Evolutionary conservation across 1,140 invertebrate species (phyloP), one percentile per base, ranked within the genome.

Genomic region (Heliconius hermathena): DNA sequence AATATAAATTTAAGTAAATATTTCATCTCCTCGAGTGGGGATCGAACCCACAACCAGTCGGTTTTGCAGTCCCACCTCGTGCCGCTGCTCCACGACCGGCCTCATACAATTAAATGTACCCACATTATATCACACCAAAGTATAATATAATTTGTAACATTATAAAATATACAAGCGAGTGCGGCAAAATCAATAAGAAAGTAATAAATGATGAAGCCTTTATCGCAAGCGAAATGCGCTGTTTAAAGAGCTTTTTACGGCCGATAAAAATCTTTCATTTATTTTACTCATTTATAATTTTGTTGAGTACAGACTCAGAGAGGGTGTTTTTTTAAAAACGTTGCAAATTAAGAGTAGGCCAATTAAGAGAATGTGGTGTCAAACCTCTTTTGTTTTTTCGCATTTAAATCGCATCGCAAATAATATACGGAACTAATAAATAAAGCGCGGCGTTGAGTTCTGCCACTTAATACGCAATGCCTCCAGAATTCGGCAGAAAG

Each of bases 251-350:
- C 60, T 66, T 66, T 66, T 66, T 66, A 66, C 60, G 22, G 60
- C 60, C 60, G 60, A 66, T 66, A 66, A 66, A 66, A 66, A 66
- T 66, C 60, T 66, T 66, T 66, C 60, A 66, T 66, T 66, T 66
- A 66, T 66, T 66, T 66, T 66, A 66, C 22, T 66, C 26, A 29
- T 66, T 66, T 66, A 66, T 66, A 66, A 66, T 66, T 66, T 66
- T 29, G 60, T 66, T 16, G 60, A 66, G 60, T 66, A 66, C 26
- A 29, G 22, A 66, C 9, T 66, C 26, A 29, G 60, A 29, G 4
- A 8, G 60, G 26, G 9, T 26, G n/a, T 66, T 29, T 29, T 57
- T 66, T 29, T 66, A 29, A 66, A 13, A 29, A 2, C 4, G 0
- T 22, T 29, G 3, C 13, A 16, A 66, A 26, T 16, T 1, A 11